These are phyloP conservation scores for Tetragonisca angustula DNA, from an alignment of 2,888 invertebrate species.

Conservation along the genomic window DNA sequence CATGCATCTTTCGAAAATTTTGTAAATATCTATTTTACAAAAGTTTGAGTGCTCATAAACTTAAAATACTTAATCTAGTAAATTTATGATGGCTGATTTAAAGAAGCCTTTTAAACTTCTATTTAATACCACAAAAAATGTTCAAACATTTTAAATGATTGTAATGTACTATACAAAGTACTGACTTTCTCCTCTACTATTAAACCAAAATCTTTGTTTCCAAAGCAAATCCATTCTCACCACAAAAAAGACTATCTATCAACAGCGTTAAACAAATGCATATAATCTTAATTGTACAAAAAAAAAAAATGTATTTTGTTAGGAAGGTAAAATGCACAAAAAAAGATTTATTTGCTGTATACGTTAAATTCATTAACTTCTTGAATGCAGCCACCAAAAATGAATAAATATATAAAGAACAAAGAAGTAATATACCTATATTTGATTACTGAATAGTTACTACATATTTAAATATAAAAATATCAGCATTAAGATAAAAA, in stretches of 20 bases:
- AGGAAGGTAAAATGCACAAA: slow-evolving; percentile 12
- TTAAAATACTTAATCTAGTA: slow-evolving; percentile 58
- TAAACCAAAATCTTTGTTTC: not conserved
- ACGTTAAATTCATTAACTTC: slow-evolving; percentile 47
- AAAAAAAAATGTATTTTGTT: slow-evolving; percentile 21
- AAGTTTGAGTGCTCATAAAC: slow-evolving; percentile 37
- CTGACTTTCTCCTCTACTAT: not conserved
- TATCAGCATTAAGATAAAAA: slow-evolving; percentile 44
- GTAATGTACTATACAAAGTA: not conserved
- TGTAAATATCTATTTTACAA: slow-evolving; percentile 32
- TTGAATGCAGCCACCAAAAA: slow-evolving; percentile 69
- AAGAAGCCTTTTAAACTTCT: slow-evolving; percentile 51
- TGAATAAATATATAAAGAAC: slow-evolving; percentile 53
- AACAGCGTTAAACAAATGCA: not conserved
- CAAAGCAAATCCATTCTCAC: not conserved
- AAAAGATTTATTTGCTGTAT: slow-evolving; percentile 5
- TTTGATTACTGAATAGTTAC: slow-evolving; percentile 23
- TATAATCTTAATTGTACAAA: slow-evolving; percentile 19
- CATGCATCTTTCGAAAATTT: slow-evolving; percentile 31
- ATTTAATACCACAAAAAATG: not conserved
- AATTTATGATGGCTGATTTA: slow-evolving; percentile 66
- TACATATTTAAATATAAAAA: slow-evolving; percentile 40
- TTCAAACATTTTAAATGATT: not conserved
- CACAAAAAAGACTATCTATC: not conserved
- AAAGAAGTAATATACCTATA: slow-evolving; percentile 36